Conservation (phyloP, 2,797 vertebrate genomes). For the Falco peregrinus region DNA sequence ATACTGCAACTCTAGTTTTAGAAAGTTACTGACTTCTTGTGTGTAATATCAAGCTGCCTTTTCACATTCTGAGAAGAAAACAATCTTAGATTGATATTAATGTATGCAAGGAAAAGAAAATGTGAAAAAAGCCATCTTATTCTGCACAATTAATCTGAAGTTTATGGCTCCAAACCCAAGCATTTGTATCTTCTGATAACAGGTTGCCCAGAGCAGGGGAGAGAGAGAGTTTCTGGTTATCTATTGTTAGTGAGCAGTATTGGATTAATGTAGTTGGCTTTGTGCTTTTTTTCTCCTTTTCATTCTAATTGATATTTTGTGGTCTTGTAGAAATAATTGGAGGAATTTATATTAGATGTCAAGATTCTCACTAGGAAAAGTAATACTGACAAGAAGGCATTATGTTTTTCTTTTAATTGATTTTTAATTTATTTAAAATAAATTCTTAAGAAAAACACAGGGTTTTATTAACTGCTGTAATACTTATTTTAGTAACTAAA, state of each 20-base stretch:
- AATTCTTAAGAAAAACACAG: neutral
- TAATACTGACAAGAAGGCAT: neutral
- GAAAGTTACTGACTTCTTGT: neutral
- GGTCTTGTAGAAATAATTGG: neutral
- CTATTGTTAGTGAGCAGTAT: neutral
- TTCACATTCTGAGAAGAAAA: neutral
- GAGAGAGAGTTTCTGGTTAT: neutral
- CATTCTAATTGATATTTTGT: constrained; percentile 5
- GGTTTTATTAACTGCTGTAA: neutral
- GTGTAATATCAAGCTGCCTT: neutral
- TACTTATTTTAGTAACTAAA: neutral
- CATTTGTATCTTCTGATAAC: neutral
- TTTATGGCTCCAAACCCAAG: neutral
- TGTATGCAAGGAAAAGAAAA: neutral
- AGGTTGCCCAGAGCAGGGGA: neutral
- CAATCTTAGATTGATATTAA: neutral
- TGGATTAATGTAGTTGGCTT: neutral
- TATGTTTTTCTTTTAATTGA: neutral
- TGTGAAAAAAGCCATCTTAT: neutral
- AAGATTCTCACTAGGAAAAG: neutral
- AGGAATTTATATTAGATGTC: neutral
- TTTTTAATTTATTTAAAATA: constrained; percentile 2
- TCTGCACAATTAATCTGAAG: neutral
- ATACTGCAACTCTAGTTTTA: neutral
- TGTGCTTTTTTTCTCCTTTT: neutral